Evolutionary conservation across 2,797 vertebrate genomes (phyloP).

Genomic region (Notoglanidium macrostoma): DNA sequence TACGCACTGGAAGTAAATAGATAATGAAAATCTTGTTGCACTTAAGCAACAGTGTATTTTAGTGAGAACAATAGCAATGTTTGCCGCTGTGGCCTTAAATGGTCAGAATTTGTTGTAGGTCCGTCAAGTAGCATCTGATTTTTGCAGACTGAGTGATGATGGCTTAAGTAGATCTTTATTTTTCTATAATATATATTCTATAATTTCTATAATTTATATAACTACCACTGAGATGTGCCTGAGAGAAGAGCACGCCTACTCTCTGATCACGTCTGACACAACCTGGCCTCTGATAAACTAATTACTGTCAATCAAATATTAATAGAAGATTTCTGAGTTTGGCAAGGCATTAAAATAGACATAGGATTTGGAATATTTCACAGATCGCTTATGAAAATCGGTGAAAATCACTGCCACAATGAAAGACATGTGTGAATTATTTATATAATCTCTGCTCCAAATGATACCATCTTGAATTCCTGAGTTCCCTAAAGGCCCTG

Average conservation of each 20-base stretch:
- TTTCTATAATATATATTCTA: too few relatives aligned
- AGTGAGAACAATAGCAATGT: not conserved
- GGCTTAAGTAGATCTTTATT: constrained; percentile 33
- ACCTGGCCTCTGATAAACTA: constrained; percentile 33
- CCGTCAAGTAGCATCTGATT: not conserved
- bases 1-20: not conserved
- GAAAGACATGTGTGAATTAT: constrained; percentile 28
- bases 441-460: constrained; percentile 46
- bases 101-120: not conserved
- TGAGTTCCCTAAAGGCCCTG: constrained; percentile 31
- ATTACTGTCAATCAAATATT: constrained; percentile 51
- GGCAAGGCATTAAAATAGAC: constrained; percentile 40
- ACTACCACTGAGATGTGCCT: constrained; percentile 7
- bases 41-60: not conserved
- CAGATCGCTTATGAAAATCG: constrained; percentile 29
- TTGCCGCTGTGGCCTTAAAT: not conserved
- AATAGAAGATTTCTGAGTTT: constrained; percentile 32
- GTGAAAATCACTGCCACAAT: constrained; percentile 17
- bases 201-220: constrained; percentile 5
- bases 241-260: constrained; percentile 13
- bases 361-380: constrained; percentile 15
- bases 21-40: not conserved
- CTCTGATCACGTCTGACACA: constrained; percentile 35
- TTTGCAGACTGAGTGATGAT: not conserved
- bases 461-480: constrained; percentile 36